Percentiles rank a stretch among this genome's conserved stretches.
phyloP scores from a whole-genome alignment of 1,140 invertebrate species.

The Drosophila ogumai region DNA sequence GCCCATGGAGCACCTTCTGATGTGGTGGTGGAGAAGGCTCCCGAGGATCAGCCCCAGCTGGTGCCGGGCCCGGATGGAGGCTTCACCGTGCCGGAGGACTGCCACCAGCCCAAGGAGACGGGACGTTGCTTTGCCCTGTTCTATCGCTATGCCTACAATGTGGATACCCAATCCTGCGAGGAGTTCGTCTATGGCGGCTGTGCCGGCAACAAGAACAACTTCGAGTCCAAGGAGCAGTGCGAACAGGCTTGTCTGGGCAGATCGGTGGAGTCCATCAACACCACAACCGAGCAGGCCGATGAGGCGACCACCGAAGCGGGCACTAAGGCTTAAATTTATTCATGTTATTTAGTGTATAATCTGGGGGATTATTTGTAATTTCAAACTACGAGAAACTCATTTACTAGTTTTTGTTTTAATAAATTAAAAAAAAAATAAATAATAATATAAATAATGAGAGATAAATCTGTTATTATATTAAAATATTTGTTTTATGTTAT shows the following conservation, averaged over 20 bases:
- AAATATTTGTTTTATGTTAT: too few species aligned
- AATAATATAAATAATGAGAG: background rate
- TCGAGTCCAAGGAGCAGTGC: conserved; percentile 91
- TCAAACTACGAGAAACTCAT: too few species aligned
- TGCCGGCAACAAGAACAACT: conserved; percentile 95
- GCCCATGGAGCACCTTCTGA: conserved; percentile 35
- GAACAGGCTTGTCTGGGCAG: conserved; percentile 87
- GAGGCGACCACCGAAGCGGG: conserved; percentile 36
- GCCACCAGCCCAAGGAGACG: conserved; percentile 89
- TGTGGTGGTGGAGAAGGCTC: conserved; percentile 61
- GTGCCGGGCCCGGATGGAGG: background rate
- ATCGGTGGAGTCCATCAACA: conserved; percentile 10
- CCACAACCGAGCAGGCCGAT: conserved; percentile 22
- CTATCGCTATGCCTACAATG: conserved; percentile 93
- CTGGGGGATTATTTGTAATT: conserved; percentile 27
- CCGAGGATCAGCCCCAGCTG: background rate
- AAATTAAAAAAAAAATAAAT: background rate
- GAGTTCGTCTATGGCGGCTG: conserved; percentile 95
- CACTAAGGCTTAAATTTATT: conserved; percentile 11
- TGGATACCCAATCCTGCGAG: conserved; percentile 88
- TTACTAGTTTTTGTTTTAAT: background rate
- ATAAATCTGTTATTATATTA: too few species aligned
- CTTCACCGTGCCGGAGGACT: conserved; percentile 83
- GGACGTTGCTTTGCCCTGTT: conserved; percentile 94
- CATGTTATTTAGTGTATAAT: conserved; percentile 17